Base-by-base conservation (phyloP, 2,797 vertebrate species). In the Oophaga sylvatica region DNA sequence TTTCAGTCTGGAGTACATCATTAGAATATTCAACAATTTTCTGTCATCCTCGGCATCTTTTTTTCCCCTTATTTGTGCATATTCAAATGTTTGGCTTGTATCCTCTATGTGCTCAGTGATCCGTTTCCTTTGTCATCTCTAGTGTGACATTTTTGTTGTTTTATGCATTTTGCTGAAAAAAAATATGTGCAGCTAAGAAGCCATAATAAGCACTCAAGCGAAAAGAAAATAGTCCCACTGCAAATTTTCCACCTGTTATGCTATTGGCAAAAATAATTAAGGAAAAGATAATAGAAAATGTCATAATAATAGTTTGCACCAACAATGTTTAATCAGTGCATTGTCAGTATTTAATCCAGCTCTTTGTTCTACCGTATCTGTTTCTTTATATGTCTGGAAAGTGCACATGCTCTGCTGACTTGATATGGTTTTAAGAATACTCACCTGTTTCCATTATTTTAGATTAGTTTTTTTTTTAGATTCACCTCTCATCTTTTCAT, bases 401-500 rank as follows among this genome's bases (percentile, higher is more conserved):
- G 53, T 60, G 31, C 70, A 77, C 11, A 12, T 77, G 16, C 19
- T 81, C 31, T 17, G 10, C 35, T 82, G 63, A 56, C 78, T 12
- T 82, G 53, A 81, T 81, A 65, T 86, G 48, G 20, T 62, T 41
- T 41, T 45, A 63, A 81, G 29, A 77, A 71, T 59, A 68, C 79
- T 86, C 84, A 89, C 87, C 87, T 89, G 84, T 82, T 85, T 89
- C 31, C 85, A 77, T 84, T 82, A 71, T 17, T 85, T 77, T 77
- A 76, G 68, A 87, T 78, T 83, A 48, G 8, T 60, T 85, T 85
- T 59, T 88, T 71, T 48, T 88, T 68, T 56, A 6, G 63, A 31
- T 77, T 86, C 56, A 79, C 80, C 79, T 78, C 48, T 85, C 19
- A 8, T 89, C 31, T 81, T 35, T 17, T 71, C 3, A 75, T 73